Conservation (phyloP, 1,140 invertebrate species). For the Plodia interpunctella region DNA sequence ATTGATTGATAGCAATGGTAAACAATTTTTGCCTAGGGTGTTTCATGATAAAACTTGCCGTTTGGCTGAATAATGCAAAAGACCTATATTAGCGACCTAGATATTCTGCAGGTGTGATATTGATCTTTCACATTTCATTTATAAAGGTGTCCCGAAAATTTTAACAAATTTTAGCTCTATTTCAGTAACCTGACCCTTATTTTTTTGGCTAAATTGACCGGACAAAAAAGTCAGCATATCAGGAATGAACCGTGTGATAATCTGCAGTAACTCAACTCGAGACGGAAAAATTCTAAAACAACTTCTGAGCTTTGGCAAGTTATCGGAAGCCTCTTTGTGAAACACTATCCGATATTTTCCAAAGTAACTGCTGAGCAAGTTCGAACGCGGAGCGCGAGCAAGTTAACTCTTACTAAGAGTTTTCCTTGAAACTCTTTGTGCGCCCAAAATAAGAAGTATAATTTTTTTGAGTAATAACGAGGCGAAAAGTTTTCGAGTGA, state of each 20-base stretch:
- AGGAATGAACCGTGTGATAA: slow-evolving; percentile 11
- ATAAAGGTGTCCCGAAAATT: too few relatives aligned
- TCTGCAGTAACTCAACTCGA: slow-evolving; percentile 2
- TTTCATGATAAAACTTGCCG: too few relatives aligned
- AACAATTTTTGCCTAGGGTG: too few relatives aligned
- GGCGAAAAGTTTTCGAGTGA: slow-evolving; percentile 23
- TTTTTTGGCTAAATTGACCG: too few relatives aligned
- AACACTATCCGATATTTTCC: slow-evolving; percentile 49
- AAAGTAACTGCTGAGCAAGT: slow-evolving; percentile 30
- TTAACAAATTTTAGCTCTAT: too few relatives aligned
- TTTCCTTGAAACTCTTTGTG: slow-evolving; percentile 45
- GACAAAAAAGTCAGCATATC: neutral
- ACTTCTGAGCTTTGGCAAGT: slow-evolving; percentile 32
- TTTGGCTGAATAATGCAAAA: too few relatives aligned
- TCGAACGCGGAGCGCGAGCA: slow-evolving; percentile 20
- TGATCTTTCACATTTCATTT: too few relatives aligned
- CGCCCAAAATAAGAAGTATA: slow-evolving; percentile 30
- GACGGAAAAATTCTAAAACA: slow-evolving; percentile 28
- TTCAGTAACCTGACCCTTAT: too few relatives aligned
- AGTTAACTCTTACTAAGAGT: slow-evolving; percentile 31
- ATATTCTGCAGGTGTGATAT: too few relatives aligned
- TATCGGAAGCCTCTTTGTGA: slow-evolving; percentile 36
- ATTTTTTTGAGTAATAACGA: slow-evolving; percentile 47
- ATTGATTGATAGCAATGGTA: too few relatives aligned
- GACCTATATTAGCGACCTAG: too few relatives aligned